A percentile compares a stretch with the other conserved stretches of the same genome.
phyloP scores from a whole-genome alignment of 1,140 invertebrate genomes.

The Acromyrmex echinatior region DNA sequence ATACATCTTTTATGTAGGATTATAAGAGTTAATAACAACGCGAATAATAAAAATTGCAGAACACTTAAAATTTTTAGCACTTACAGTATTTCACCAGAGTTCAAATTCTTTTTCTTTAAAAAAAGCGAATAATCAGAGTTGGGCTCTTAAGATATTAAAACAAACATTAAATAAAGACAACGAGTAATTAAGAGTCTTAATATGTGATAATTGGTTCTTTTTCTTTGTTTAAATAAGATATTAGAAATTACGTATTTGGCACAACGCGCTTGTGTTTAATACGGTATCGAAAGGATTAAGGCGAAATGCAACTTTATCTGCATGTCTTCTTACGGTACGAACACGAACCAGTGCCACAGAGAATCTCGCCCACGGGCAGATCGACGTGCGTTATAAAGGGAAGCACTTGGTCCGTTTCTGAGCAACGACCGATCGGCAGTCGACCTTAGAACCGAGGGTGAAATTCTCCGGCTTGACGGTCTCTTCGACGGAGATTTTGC shows the following conservation, averaged over 20 bases:
- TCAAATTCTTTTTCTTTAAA: background rate
- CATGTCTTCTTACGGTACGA: conserved; percentile 32
- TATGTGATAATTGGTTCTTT: too few relatives aligned
- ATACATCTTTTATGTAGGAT: background rate
- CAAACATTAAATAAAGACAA: too few relatives aligned
- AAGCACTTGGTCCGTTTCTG: conserved; percentile 85
- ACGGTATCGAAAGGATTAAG: conserved; percentile 13
- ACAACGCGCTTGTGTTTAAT: background rate
- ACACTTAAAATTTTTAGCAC: background rate
- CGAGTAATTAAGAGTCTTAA: too few relatives aligned
- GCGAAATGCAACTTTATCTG: background rate
- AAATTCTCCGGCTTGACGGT: conserved; percentile 84
- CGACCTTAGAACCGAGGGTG: conserved; percentile 82
- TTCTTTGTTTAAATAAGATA: background rate
- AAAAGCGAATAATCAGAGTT: too few relatives aligned
- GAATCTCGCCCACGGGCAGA: conserved; percentile 72
- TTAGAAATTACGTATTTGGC: background rate
- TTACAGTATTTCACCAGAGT: background rate
- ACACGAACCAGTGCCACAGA: conserved; percentile 35
- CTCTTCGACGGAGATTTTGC: conserved; percentile 84
- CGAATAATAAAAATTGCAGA: background rate
- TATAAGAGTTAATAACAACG: background rate
- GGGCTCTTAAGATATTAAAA: too few relatives aligned
- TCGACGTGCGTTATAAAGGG: conserved; percentile 83
- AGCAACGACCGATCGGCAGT: conserved; percentile 81